Evolutionary conservation across 2,113 vertebrate species (phyloP).

Genomic region (Oryzias celebensis): DNA sequence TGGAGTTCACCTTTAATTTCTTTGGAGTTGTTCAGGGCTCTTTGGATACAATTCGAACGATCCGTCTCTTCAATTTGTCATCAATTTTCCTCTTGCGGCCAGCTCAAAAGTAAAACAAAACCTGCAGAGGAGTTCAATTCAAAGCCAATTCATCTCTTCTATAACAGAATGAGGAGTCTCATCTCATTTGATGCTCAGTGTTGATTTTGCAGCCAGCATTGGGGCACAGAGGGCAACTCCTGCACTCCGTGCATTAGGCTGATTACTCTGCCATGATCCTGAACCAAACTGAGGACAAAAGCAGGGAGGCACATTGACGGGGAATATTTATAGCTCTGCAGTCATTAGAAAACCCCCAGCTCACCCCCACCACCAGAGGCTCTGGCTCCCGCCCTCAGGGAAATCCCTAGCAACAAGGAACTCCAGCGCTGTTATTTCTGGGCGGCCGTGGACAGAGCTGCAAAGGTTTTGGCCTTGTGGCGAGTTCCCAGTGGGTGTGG

Average conservation of each 20-base stretch:
- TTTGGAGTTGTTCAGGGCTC: too few relatives aligned
- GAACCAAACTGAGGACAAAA: slow-evolving; percentile 30
- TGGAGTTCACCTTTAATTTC: too few relatives aligned
- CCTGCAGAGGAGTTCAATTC: too few relatives aligned
- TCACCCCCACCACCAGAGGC: slow-evolving; percentile 35
- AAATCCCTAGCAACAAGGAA: slow-evolving; percentile 79
- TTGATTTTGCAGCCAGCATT: slow-evolving; percentile 2
- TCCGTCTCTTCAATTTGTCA: too few relatives aligned
- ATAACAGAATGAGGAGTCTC: slow-evolving; percentile 6
- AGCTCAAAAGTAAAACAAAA: too few relatives aligned
- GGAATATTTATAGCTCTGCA: slow-evolving; percentile 69
- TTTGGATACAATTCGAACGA: too few relatives aligned
- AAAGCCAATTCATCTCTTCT: background rate
- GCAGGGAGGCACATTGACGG: slow-evolving; percentile 33
- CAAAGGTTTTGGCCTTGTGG: slow-evolving; percentile 40
- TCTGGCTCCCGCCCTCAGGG: slow-evolving; percentile 65
- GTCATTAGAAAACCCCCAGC: slow-evolving; percentile 69
- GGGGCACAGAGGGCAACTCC: slow-evolving; percentile 3
- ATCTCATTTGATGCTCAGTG: slow-evolving; percentile 14
- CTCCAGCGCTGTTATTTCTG: slow-evolving; percentile 70
- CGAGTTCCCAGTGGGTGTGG: slow-evolving; percentile 3
- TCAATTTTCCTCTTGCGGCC: too few relatives aligned
- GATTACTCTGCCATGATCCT: slow-evolving; percentile 46
- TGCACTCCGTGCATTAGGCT: slow-evolving; percentile 45
- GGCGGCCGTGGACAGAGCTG: slow-evolving; percentile 45